Conservation (phyloP, 2,113 vertebrate species). For the Fregata magnificens region DNA sequence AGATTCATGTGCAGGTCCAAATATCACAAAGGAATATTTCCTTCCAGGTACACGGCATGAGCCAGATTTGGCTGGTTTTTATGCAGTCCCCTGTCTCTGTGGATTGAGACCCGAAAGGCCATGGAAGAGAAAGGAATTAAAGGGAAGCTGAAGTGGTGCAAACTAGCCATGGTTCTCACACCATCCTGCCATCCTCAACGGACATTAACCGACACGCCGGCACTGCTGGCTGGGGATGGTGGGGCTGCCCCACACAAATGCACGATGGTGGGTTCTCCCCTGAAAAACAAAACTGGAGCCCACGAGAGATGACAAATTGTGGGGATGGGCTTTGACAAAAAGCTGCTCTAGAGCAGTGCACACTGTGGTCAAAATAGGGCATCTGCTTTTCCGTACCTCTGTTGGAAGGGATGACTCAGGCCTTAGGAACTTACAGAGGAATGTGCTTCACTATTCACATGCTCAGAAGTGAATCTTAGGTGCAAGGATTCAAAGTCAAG, state of each 20-base stretch:
- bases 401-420: not conserved
- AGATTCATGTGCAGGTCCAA: not conserved
- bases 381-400: not conserved
- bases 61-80: not conserved
- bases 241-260: not conserved
- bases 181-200: too few species aligned
- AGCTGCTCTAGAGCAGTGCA: not conserved
- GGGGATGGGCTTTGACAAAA: not conserved
- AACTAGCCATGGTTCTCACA: not conserved
- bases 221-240: not conserved
- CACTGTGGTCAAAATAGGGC: not conserved
- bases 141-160: not conserved
- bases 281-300: not conserved
- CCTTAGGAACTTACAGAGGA: not conserved
- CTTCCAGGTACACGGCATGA: not conserved
- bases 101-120: not conserved
- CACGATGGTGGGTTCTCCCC: not conserved
- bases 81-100: not conserved
- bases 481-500: not conserved
- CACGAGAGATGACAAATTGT: not conserved
- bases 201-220: fast-evolving
- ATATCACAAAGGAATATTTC: not conserved
- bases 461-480: not conserved
- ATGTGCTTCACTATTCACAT: not conserved
- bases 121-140: not conserved